phyloP scores from a whole-genome alignment of 1,140 invertebrate species.

The Pseudomyrmex concolor region DNA sequence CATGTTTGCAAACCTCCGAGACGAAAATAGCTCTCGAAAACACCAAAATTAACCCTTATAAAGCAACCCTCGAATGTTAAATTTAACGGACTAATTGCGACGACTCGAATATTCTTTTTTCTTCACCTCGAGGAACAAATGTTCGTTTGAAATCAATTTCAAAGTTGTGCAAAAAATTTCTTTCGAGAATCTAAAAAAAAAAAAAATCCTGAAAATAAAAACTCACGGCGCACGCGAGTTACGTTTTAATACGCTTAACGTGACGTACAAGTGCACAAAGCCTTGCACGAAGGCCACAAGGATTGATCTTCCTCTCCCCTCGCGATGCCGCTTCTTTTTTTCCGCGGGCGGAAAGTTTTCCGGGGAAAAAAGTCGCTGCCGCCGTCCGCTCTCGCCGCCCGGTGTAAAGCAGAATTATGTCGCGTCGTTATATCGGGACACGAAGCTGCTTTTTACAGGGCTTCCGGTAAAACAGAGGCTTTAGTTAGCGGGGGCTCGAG shows the following conservation, averaged over 20 bases:
- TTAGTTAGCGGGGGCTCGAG: conserved; percentile 38
- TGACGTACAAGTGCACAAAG: neutral
- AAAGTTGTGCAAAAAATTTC: neutral
- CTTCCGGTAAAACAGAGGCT: conserved; percentile 36
- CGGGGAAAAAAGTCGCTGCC: conserved; percentile 25
- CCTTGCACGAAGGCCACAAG: neutral
- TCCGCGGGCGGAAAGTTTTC: conserved; percentile 22
- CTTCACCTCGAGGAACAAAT: too few species aligned
- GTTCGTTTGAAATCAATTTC: neutral
- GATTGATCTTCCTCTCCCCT: neutral
- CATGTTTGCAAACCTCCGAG: neutral
- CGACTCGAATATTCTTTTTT: too few species aligned
- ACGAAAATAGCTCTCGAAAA: neutral
- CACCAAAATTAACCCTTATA: neutral
- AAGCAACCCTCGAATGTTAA: too few species aligned
- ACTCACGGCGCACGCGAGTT: neutral
- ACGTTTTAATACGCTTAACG: neutral
- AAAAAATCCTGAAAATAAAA: neutral
- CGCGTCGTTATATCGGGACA: conserved; percentile 63
- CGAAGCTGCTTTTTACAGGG: conserved; percentile 55
- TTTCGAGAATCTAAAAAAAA: neutral
- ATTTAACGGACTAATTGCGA: too few species aligned
- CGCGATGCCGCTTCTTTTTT: neutral
- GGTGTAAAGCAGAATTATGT: conserved; percentile 72
- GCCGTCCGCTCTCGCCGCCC: neutral